Base-by-base conservation (phyloP, 2,888 invertebrate species). In the Ennomos fuscantarius region DNA sequence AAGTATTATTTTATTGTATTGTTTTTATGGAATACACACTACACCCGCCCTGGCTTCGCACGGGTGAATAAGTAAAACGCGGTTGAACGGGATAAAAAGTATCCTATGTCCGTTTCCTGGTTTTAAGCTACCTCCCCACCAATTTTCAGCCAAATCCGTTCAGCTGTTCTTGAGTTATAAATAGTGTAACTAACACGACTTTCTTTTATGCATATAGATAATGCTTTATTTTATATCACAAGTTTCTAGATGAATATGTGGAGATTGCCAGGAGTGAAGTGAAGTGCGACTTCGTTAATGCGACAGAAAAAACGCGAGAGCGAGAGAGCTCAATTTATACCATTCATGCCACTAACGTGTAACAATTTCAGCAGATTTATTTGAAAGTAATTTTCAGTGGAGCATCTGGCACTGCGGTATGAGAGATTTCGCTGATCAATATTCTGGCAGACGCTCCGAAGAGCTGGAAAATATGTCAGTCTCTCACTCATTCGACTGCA, bases 391-490 rank as follows among this genome's bases (percentile, higher is more conserved):
- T 91, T 89, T 89, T 81, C 84, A 77, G 87, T 70, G 86, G 55
- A 87, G 89, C 91, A 92, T 84, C 91, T 92, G 91, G 89, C 85
- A 76, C 70, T 85, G 84, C 85, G 89, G 86, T 83, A 83, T 88
- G 87, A 88, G 86, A 84, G 81, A 88, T 89, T 88, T 81, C 71
- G 74, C 85, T 90, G 88, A 89, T 91, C 91, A 90, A 91, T 91
- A 91, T 90, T 90, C 90, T 81, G 82, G 76, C 81, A 88, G 85
- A 84, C 82, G 80, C 80, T 68, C 66, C 82, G 82, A 86, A 86
- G 86, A 89, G 86, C 84, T 86, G 82, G 81, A 86, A 87, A 88
- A 89, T 88, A 86, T 89, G 87, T 84, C 88, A 87, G 85, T 86
- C 84, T 83, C 84, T 86, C 80, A 84, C 81, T 86, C 88, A 85